These are phyloP conservation scores for Naja naja DNA, from an alignment of 2,113 vertebrate genomes.

Conservation along the genomic window DNA sequence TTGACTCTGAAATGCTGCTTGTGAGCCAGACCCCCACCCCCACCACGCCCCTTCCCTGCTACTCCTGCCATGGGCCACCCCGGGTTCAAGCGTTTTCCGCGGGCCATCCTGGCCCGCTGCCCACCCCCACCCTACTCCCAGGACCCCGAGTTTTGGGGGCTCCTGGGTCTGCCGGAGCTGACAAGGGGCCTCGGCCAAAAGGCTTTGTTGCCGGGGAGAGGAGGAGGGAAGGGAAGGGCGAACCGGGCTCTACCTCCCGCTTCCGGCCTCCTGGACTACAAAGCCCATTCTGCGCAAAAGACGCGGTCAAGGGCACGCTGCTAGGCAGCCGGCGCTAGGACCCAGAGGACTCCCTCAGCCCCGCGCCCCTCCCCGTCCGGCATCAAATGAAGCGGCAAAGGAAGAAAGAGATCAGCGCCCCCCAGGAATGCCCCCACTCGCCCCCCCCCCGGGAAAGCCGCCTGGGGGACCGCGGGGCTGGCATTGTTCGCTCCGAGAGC, in stretches of 20 bases:
- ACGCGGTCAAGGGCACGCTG: background rate
- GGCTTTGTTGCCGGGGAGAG: background rate
- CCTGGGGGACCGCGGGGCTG: background rate
- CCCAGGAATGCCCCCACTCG: background rate
- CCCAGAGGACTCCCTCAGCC: background rate
- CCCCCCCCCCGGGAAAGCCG: background rate
- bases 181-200: background rate
- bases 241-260: background rate
- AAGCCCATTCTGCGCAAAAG: background rate
- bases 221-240: too few species aligned
- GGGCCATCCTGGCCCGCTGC: background rate
- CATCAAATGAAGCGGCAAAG: conserved; percentile 11
- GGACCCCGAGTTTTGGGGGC: background rate
- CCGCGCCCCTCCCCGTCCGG: background rate
- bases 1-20: background rate
- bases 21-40: background rate
- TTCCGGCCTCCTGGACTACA: background rate
- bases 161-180: background rate
- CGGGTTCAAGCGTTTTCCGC: background rate
- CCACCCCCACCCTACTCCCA: background rate
- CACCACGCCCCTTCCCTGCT: background rate
- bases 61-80: background rate
- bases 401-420: conserved; percentile 2
- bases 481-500: conserved; percentile 1
- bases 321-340: background rate